Percentiles rank a stretch among this genome's conserved stretches.
These are phyloP conservation scores for Oedothorax gibbosus DNA, from an alignment of 1,140 invertebrate genomes.

Conservation along the genomic window DNA sequence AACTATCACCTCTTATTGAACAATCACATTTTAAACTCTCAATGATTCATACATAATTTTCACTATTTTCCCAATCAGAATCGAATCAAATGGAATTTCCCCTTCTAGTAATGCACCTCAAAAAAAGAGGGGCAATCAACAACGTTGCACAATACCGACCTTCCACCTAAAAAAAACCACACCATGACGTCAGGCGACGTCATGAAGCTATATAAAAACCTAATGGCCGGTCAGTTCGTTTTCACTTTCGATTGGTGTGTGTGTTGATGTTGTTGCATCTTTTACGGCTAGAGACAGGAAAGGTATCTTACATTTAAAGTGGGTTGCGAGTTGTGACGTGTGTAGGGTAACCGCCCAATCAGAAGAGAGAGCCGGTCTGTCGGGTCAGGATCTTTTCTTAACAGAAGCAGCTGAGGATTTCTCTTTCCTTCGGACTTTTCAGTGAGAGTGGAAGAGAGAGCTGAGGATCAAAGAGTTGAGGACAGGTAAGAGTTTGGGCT, in stretches of 20 bases:
- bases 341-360: conserved; percentile 56
- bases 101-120: not conserved
- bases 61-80: too few species aligned
- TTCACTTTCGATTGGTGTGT: conserved; percentile 52
- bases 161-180: not conserved
- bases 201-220: conserved; percentile 44
- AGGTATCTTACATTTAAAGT: conserved; percentile 26
- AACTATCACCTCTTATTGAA: too few species aligned
- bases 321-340: conserved; percentile 57
- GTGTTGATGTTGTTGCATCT: not conserved
- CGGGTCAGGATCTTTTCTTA: conserved; percentile 44
- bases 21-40: too few species aligned
- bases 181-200: not conserved
- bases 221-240: conserved; percentile 26
- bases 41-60: too few species aligned
- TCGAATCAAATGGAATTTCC: conserved; percentile 3
- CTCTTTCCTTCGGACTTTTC: conserved; percentile 9
- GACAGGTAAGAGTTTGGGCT: conserved; percentile 32
- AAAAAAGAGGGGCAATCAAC: conserved; percentile 28
- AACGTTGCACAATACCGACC: conserved; percentile 17
- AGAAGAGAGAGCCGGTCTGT: conserved; percentile 52
- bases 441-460: conserved; percentile 31
- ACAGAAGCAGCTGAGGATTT: conserved; percentile 53
- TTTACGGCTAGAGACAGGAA: too few species aligned
- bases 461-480: not conserved